Conservation (phyloP, 1,140 invertebrate genomes). For the Bombus balteatus region DNA sequence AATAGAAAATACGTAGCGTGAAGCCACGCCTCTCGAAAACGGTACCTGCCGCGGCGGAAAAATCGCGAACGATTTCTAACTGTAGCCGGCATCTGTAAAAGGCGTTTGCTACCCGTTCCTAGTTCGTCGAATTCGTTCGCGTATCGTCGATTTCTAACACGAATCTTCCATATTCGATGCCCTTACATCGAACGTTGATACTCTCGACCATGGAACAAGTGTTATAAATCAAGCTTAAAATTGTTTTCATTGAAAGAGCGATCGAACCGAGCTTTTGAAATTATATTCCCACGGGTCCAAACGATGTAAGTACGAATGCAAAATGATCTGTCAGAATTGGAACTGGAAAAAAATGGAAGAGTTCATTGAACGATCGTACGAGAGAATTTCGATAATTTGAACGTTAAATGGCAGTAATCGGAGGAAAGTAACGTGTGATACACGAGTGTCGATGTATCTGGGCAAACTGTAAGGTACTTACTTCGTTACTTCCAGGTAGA, state of each 20-base stretch:
- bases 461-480: constrained; percentile 68
- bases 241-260: background rate
- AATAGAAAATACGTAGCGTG: background rate
- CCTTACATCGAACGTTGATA: background rate
- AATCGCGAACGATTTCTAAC: constrained; percentile 70
- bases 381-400: background rate
- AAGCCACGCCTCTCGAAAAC: constrained; percentile 64
- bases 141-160: background rate
- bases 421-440: too few species aligned
- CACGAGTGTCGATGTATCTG: background rate
- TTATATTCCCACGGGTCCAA: accelerated
- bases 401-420: background rate
- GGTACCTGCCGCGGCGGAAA: constrained; percentile 64
- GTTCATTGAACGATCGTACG: background rate
- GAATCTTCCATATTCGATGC: background rate
- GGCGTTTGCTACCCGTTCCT: constrained; percentile 45
- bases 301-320: constrained; percentile 16
- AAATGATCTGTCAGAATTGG: background rate
- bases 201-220: too few species aligned
- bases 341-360: background rate
- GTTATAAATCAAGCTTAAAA: background rate
- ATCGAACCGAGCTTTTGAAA: background rate
- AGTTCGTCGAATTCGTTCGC: too few species aligned
- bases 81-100: constrained; percentile 66
- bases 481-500: constrained; percentile 74